phyloP scores from a whole-genome alignment of 2,888 invertebrate genomes.

The Agrotis ipsilon region DNA sequence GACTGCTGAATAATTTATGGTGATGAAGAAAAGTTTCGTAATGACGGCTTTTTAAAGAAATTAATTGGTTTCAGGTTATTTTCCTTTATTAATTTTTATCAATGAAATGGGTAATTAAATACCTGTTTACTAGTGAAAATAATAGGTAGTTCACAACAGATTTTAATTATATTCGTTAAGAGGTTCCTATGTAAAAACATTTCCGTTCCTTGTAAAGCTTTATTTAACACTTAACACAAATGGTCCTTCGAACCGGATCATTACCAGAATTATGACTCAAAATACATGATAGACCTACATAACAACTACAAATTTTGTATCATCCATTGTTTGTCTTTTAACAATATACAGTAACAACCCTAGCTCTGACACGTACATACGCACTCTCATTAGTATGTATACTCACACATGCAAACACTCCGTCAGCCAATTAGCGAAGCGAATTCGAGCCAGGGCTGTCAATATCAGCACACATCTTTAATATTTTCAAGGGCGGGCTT shows the following conservation, averaged over 20 bases:
- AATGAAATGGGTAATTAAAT: background rate
- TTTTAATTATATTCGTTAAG: too few relatives aligned
- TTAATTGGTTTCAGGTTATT: slow-evolving; percentile 6
- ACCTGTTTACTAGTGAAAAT: too few relatives aligned
- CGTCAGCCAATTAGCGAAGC: slow-evolving; percentile 50
- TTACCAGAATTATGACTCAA: background rate
- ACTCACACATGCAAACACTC: slow-evolving; percentile 20
- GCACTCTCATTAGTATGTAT: slow-evolving; percentile 22
- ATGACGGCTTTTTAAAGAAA: slow-evolving; percentile 5
- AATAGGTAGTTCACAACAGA: too few relatives aligned
- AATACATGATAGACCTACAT: too few relatives aligned
- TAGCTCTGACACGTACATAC: slow-evolving; percentile 19
- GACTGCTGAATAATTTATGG: slow-evolving; percentile 43
- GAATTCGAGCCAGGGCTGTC: slow-evolving; percentile 47
- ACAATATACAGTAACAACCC: slow-evolving; percentile 33
- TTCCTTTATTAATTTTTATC: background rate
- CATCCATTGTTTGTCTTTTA: too few relatives aligned
- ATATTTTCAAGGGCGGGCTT: slow-evolving; percentile 18
- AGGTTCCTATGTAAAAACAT: background rate
- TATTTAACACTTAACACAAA: background rate
- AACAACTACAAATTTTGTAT: background rate
- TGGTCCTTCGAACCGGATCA: slow-evolving; percentile 2
- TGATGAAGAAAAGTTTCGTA: slow-evolving; percentile 15
- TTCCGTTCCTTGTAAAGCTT: background rate
- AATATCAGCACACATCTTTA: slow-evolving; percentile 23